Evolutionary conservation across 1,140 invertebrate species (phyloP).

Genomic region (Drosophila kurseongensis): DNA sequence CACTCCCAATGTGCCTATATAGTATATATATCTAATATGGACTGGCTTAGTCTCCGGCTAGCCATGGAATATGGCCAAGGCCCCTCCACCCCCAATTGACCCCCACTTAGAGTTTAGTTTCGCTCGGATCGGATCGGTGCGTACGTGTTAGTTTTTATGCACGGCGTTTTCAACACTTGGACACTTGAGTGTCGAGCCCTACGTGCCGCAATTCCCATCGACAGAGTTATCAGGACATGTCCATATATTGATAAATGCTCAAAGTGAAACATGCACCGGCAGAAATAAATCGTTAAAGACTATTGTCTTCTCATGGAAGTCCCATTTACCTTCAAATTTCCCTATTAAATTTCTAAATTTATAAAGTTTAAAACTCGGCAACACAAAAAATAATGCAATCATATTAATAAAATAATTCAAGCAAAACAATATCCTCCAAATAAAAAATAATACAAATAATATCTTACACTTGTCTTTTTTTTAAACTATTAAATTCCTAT

Average conservation of each 20-base stretch:
- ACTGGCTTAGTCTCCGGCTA: slow-evolving; percentile 47
- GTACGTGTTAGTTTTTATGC: slow-evolving; percentile 73
- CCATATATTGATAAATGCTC: slow-evolving; percentile 80
- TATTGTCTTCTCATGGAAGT: too few species aligned
- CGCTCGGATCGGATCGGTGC: slow-evolving; percentile 34
- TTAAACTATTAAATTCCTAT: too few species aligned
- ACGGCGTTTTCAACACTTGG: slow-evolving; percentile 75
- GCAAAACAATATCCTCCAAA: too few species aligned
- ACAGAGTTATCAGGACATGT: slow-evolving; percentile 67
- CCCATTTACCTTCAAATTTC: too few species aligned
- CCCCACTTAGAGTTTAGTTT: slow-evolving; percentile 8
- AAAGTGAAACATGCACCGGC: slow-evolving; percentile 34
- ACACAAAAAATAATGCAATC: too few species aligned
- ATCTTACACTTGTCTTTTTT: too few species aligned
- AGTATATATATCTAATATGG: background rate
- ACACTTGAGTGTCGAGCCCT: slow-evolving; percentile 60
- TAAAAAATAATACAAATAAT: too few species aligned
- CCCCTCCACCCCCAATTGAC: background rate
- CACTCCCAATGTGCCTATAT: background rate
- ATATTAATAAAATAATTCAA: too few species aligned
- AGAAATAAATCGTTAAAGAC: background rate
- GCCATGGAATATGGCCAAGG: background rate
- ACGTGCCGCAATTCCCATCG: slow-evolving; percentile 76
- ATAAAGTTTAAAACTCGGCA: too few species aligned
- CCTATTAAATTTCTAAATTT: too few species aligned